Conservation (phyloP, 2,113 vertebrate genomes). For the Camarhynchus parvulus region DNA sequence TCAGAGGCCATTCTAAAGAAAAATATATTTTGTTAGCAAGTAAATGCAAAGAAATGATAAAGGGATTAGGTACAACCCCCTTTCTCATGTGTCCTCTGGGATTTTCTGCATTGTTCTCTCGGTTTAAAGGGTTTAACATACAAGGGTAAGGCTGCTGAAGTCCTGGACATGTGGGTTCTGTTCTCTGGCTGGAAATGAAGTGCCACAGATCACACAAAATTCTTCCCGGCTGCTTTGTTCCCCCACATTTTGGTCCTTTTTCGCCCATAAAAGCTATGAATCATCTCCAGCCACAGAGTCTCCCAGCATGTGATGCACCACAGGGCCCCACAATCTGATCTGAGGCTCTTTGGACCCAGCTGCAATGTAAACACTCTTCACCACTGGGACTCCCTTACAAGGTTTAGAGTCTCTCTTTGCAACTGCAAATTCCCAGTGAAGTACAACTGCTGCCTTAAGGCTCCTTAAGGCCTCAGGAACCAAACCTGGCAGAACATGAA, state of each 20-base stretch:
- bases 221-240: not conserved
- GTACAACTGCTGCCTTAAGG: not conserved
- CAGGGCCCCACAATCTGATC: not conserved
- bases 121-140: constrained; percentile 40
- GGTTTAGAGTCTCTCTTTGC: not conserved
- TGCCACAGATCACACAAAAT: not conserved
- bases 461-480: constrained; percentile 7
- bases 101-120: constrained; percentile 12
- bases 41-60: constrained; percentile 28
- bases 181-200: not conserved
- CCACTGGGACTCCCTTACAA: not conserved
- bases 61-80: constrained; percentile 27
- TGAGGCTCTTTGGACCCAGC: not conserved
- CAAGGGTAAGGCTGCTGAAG: constrained; percentile 10
- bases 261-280: not conserved
- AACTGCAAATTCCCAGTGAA: not conserved
- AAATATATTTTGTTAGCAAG: constrained; percentile 52
- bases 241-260: not conserved
- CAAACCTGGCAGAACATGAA: not conserved
- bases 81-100: constrained; percentile 21
- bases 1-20: constrained; percentile 42
- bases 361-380: not conserved
- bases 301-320: not conserved
- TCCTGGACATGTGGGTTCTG: not conserved
- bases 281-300: not conserved